A percentile compares a stretch with the other conserved stretches of the same genome.
These are phyloP conservation scores for Mamestra brassicae DNA, from an alignment of 2,888 invertebrate genomes.

Conservation along the genomic window DNA sequence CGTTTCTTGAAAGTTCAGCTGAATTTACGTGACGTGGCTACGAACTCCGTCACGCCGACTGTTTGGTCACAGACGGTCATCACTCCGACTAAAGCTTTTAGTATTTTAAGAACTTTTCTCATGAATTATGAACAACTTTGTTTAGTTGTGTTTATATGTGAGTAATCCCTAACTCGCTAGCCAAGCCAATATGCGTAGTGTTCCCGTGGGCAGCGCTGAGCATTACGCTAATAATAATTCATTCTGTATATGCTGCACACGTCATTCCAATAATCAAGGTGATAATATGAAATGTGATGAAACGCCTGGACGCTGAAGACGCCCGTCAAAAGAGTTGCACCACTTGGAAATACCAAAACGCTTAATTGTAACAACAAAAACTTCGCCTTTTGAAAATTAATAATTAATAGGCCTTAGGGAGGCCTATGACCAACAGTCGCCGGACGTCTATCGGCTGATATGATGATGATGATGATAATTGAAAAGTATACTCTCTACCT, in stretches of 20 bases:
- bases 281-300: conserved; percentile 46
- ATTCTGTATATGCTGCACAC: conserved; percentile 52
- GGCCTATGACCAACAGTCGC: too few species aligned
- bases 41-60: conserved; percentile 26
- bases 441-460: too few species aligned
- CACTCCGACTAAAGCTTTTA: conserved; percentile 18
- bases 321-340: conserved; percentile 1
- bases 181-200: conserved; percentile 59
- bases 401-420: too few species aligned
- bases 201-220: conserved; percentile 61
- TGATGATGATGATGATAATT: too few species aligned
- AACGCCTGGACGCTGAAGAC: conserved; percentile 18
- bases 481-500: too few species aligned
- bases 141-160: conserved; percentile 48
- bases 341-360: not conserved
- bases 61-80: conserved; percentile 40
- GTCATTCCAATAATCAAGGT: conserved; percentile 54
- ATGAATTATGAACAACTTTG: conserved; percentile 47
- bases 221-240: conserved; percentile 66
- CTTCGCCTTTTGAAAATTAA: not conserved
- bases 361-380: not conserved
- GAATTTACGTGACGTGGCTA: conserved; percentile 28
- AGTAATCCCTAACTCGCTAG: conserved; percentile 64
- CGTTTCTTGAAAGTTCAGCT: conserved; percentile 16
- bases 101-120: conserved; percentile 51